Percentiles rank a stretch among this genome's conserved stretches.
These are phyloP conservation scores for Prionace glauca DNA, from an alignment of 2,797 vertebrate genomes.

Conservation along the genomic window DNA sequence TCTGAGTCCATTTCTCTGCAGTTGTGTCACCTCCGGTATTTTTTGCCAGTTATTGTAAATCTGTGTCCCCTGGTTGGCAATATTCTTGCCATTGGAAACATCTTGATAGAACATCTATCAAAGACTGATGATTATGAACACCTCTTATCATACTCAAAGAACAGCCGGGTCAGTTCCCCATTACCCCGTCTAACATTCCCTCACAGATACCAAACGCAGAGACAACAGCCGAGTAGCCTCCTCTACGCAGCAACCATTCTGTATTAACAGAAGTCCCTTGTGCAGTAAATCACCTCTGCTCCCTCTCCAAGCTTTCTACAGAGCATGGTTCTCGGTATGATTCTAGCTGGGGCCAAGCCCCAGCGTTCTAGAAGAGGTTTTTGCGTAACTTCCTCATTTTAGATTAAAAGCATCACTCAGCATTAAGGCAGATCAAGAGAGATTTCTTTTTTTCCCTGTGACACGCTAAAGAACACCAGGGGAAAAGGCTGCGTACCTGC, in stretches of 20 bases:
- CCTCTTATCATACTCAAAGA: neutral
- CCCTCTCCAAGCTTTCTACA: neutral
- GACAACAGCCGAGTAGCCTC: too few species aligned
- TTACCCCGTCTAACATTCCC: neutral
- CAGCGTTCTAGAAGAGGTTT: too few species aligned
- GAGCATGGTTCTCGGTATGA: neutral
- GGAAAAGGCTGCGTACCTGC: neutral
- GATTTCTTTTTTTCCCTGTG: neutral
- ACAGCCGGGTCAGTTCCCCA: neutral
- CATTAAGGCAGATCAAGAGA: neutral
- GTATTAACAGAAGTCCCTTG: neutral
- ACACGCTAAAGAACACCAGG: neutral
- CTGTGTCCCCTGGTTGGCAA: neutral
- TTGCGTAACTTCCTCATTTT: neutral
- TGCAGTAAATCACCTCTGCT: neutral
- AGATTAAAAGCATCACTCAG: neutral
- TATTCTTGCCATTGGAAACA: neutral
- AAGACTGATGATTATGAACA: neutral
- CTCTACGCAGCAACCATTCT: too few species aligned
- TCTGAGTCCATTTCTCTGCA: too few species aligned
- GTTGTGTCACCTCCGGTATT: neutral
- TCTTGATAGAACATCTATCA: neutral
- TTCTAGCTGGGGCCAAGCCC: neutral
- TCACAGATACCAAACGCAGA: neutral
- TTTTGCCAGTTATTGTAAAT: neutral